Percentiles rank a stretch among this genome's conserved stretches.
These are phyloP conservation scores for Furcula furcula DNA, from an alignment of 2,888 invertebrate genomes.

Conservation along the genomic window DNA sequence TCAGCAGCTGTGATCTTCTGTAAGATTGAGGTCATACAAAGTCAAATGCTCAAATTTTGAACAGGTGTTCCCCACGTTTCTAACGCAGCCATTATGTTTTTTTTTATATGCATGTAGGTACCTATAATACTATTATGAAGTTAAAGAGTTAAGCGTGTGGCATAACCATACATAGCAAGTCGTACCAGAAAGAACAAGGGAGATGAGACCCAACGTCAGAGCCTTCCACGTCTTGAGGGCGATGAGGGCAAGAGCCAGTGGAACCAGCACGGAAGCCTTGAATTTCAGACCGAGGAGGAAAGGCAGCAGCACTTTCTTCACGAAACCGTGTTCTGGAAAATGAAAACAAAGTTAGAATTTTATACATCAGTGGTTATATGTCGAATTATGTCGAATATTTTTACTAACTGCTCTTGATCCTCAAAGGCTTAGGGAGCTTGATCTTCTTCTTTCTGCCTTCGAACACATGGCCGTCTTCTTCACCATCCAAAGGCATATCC, in stretches of 20 bases:
- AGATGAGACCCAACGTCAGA: slow-evolving; percentile 90
- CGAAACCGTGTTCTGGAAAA: slow-evolving; percentile 88
- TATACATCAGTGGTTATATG: slow-evolving; percentile 2
- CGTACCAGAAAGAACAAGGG: slow-evolving; percentile 89
- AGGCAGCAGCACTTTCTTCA: slow-evolving; percentile 92
- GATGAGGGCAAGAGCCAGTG: slow-evolving; percentile 89
- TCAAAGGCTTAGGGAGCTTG: slow-evolving; percentile 76
- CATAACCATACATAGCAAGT: too few relatives aligned
- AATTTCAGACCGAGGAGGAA: slow-evolving; percentile 93
- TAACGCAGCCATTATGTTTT: too few relatives aligned
- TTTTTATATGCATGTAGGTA: too few relatives aligned
- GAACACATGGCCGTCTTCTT: slow-evolving; percentile 67
- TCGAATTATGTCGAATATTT: background rate
- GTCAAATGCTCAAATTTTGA: too few relatives aligned
- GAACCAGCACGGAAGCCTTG: slow-evolving; percentile 92
- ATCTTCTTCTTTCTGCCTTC: slow-evolving; percentile 78
- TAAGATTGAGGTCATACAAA: too few relatives aligned
- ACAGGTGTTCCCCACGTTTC: too few relatives aligned
- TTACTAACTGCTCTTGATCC: slow-evolving; percentile 74
- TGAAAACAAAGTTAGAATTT: slow-evolving; percentile 19
- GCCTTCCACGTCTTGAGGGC: slow-evolving; percentile 96
- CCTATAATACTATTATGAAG: too few relatives aligned
- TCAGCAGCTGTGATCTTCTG: too few relatives aligned
- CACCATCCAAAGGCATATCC: slow-evolving; percentile 85
- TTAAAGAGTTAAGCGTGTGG: too few relatives aligned